phyloP scores from a whole-genome alignment of 1,140 invertebrate genomes.

The Stegodyphus dumicola region DNA sequence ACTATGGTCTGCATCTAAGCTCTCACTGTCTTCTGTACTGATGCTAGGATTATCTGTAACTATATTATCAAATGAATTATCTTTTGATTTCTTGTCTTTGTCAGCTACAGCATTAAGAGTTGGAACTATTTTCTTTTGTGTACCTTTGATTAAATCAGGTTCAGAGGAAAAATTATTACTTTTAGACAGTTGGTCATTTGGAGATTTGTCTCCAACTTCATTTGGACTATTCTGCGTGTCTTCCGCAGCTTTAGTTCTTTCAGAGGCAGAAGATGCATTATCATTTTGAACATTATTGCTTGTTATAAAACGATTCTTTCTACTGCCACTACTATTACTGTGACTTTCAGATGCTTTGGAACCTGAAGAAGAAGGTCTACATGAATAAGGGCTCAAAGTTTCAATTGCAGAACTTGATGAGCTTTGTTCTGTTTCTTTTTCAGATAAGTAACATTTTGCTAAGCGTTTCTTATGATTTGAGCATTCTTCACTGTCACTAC shows the following conservation, averaged over 20 bases:
- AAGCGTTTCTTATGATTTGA: slow-evolving; percentile 15
- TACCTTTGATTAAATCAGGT: slow-evolving; percentile 55
- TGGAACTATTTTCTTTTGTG: slow-evolving; percentile 46
- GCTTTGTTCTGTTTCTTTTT: slow-evolving; percentile 52
- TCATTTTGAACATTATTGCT: not conserved
- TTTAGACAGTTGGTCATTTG: not conserved
- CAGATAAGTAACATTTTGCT: slow-evolving; percentile 1
- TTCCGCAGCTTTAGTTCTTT: slow-evolving; percentile 14
- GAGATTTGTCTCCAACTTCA: not conserved
- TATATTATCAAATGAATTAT: slow-evolving; percentile 9
- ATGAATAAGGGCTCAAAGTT: slow-evolving; percentile 36
- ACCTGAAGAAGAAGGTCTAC: slow-evolving; percentile 43
- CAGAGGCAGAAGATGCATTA: not conserved
- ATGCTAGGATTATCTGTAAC: slow-evolving; percentile 32
- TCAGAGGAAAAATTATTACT: slow-evolving; percentile 25
- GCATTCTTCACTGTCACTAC: slow-evolving; percentile 62
- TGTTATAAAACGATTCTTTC: not conserved
- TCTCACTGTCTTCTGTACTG: slow-evolving; percentile 57
- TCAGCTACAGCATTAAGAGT: slow-evolving; percentile 15
- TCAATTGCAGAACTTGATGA: slow-evolving; percentile 57
- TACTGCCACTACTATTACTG: slow-evolving; percentile 48
- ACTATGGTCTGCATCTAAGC: slow-evolving; percentile 49
- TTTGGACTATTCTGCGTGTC: slow-evolving; percentile 1
- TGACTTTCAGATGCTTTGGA: slow-evolving; percentile 54
- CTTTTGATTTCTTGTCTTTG: slow-evolving; percentile 29